These are phyloP conservation scores for Triops cancriformis DNA, from an alignment of 1,140 invertebrate species.

Conservation along the genomic window DNA sequence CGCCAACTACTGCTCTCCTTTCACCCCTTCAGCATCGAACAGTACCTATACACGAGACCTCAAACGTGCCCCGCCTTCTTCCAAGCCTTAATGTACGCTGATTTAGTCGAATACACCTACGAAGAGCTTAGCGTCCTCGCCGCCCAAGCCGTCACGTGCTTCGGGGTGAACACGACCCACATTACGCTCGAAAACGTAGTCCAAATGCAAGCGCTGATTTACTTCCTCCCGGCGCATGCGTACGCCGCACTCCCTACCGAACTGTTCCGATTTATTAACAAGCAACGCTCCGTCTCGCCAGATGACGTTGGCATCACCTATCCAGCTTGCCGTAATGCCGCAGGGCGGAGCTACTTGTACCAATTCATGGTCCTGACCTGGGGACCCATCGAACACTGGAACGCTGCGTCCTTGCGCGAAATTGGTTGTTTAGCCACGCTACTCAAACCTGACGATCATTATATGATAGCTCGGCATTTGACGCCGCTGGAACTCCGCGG, in stretches of 20 bases:
- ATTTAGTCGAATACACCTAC: not conserved
- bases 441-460: not conserved
- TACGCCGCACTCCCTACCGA: not conserved
- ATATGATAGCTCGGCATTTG: not conserved
- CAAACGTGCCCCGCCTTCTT: not conserved
- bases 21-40: not conserved
- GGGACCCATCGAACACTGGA: not conserved
- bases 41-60: not conserved
- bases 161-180: not conserved
- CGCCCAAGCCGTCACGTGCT: not conserved
- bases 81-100: not conserved
- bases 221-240: not conserved
- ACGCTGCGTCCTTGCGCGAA: not conserved
- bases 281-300: not conserved
- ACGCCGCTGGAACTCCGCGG: not conserved
- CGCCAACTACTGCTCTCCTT: not conserved
- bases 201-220: not conserved
- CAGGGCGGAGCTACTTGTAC: not conserved
- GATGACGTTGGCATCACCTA: not conserved
- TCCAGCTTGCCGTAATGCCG: not conserved
- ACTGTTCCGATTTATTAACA: not conserved
- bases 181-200: not conserved
- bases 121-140: not conserved
- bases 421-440: not conserved
- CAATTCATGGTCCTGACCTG: not conserved